Percentiles rank a stretch among this genome's conserved stretches.
Evolutionary conservation across 2,888 invertebrate species (phyloP).

Genomic region (Agriopis marginaria): DNA sequence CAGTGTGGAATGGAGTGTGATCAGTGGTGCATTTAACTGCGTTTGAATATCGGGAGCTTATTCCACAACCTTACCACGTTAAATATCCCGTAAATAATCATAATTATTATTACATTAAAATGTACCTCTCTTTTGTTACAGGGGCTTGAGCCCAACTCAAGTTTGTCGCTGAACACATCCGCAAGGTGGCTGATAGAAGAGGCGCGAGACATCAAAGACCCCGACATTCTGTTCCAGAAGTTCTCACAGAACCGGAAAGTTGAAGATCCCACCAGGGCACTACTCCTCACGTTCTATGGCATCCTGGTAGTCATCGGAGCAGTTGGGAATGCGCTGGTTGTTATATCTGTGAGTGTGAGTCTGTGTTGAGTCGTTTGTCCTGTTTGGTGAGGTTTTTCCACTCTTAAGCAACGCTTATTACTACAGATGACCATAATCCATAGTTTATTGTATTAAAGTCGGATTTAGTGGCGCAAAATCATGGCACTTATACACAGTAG

Average conservation of each 20-base stretch:
- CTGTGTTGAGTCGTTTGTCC: neutral
- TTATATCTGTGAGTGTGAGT: slow-evolving; percentile 85
- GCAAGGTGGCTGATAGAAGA: slow-evolving; percentile 80
- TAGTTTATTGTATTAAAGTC: too few relatives aligned
- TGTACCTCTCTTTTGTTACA: slow-evolving; percentile 62
- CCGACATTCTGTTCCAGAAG: slow-evolving; percentile 84
- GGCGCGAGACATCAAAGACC: slow-evolving; percentile 73
- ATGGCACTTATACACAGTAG: too few relatives aligned
- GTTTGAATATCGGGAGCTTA: too few relatives aligned
- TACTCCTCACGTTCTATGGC: slow-evolving; percentile 90
- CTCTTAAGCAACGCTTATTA: too few relatives aligned
- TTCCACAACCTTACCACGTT: too few relatives aligned
- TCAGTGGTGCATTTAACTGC: too few relatives aligned
- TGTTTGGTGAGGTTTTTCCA: neutral
- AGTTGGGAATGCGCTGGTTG: slow-evolving; percentile 94
- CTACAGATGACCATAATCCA: too few relatives aligned
- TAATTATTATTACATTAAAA: neutral
- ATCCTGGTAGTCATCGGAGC: slow-evolving; percentile 93
- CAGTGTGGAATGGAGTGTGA: too few relatives aligned
- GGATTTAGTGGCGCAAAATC: too few relatives aligned
- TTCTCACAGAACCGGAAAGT: slow-evolving; percentile 90
- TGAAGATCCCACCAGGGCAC: slow-evolving; percentile 89
- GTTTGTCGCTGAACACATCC: slow-evolving; percentile 72
- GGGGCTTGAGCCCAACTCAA: slow-evolving; percentile 73
- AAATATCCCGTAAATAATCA: too few relatives aligned